Conservation (phyloP, 2,888 invertebrate genomes). For the Drosophila austrosaltans region DNA sequence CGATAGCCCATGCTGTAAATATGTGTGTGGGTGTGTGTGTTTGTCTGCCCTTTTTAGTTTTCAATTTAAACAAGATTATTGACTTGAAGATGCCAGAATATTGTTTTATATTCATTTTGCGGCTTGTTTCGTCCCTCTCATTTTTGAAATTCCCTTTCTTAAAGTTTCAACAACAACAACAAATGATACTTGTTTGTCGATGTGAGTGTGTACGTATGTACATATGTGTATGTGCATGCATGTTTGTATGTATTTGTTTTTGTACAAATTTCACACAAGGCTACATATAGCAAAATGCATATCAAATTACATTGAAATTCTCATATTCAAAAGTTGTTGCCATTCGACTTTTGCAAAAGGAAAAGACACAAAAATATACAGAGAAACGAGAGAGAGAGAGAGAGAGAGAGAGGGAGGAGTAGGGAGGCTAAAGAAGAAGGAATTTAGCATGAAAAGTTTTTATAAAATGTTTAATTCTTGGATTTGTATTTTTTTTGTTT, state of each 20-base stretch:
- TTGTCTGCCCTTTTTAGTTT: constrained; percentile 45
- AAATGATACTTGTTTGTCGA: constrained; percentile 1
- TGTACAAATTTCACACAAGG: constrained; percentile 68
- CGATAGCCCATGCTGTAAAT: constrained; percentile 41
- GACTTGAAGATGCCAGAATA: constrained; percentile 42
- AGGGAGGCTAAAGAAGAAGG: too few relatives aligned
- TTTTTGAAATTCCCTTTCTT: constrained; percentile 27
- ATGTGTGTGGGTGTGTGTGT: constrained; percentile 23
- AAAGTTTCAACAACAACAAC: constrained; percentile 29
- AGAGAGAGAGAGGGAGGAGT: neutral
- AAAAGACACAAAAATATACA: neutral
- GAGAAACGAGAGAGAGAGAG: neutral
- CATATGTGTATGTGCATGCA: constrained; percentile 3
- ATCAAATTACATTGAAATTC: constrained; percentile 73
- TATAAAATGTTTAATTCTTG: constrained; percentile 10
- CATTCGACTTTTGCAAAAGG: constrained; percentile 25
- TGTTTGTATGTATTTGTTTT: constrained; percentile 20
- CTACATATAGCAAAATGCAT: constrained; percentile 56
- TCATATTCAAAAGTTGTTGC: constrained; percentile 61
- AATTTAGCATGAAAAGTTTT: constrained; percentile 7
- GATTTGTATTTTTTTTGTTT: neutral
- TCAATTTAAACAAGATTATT: constrained; percentile 46
- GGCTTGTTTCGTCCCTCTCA: constrained; percentile 52
- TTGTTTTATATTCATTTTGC: constrained; percentile 26
- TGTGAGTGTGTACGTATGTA: neutral